A percentile compares a stretch with the other conserved stretches of the same genome.
phyloP scores from a whole-genome alignment of 2,888 invertebrate species.

The Amiota communis region DNA sequence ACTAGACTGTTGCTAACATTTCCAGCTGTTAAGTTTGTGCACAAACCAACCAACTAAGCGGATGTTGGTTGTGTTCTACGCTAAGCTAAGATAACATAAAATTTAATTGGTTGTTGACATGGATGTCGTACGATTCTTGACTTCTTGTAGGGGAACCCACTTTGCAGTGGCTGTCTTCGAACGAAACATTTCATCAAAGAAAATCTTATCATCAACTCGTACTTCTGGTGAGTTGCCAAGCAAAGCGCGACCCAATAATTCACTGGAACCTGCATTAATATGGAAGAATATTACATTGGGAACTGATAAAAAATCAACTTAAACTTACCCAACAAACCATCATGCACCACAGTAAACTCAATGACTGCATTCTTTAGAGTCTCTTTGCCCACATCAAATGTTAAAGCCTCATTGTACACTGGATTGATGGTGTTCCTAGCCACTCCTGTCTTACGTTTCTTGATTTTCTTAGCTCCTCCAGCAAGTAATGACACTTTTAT shows the following conservation, averaged over 20 bases:
- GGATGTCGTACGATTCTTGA: slow-evolving; percentile 48
- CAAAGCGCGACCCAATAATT: slow-evolving; percentile 74
- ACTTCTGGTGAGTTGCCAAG: slow-evolving; percentile 74
- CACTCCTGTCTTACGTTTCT: slow-evolving; percentile 94
- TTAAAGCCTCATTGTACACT: slow-evolving; percentile 93
- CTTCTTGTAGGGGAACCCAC: slow-evolving; percentile 76
- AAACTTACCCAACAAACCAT: slow-evolving; percentile 76
- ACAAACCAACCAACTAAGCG: background rate
- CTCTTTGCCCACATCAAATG: slow-evolving; percentile 89
- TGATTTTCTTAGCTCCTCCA: slow-evolving; percentile 86
- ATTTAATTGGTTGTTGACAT: slow-evolving; percentile 48
- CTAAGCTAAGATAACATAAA: background rate
- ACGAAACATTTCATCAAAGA: slow-evolving; percentile 76
- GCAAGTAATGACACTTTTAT: slow-evolving; percentile 92
- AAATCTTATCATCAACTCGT: slow-evolving; percentile 74
- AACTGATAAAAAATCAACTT: background rate
- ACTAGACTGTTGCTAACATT: background rate
- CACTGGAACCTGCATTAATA: slow-evolving; percentile 74
- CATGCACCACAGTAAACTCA: slow-evolving; percentile 78
- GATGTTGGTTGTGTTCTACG: background rate
- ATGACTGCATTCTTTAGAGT: slow-evolving; percentile 75
- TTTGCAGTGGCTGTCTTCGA: slow-evolving; percentile 77
- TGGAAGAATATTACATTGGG: no score
- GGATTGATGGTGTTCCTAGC: slow-evolving; percentile 90
- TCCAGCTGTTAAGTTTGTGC: background rate